phyloP scores from a whole-genome alignment of 2,888 invertebrate genomes.

The Chloroclysta siterata region DNA sequence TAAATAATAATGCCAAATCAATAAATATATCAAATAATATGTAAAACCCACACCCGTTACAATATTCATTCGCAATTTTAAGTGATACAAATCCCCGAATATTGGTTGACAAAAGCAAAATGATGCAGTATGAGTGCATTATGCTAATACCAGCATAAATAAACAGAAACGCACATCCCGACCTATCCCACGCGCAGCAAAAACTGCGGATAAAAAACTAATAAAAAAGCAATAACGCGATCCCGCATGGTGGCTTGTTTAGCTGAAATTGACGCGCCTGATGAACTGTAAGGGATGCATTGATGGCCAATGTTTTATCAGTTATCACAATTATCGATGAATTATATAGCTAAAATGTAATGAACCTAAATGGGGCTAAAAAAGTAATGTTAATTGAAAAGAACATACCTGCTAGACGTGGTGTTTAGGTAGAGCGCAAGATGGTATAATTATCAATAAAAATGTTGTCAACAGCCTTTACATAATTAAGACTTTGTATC shows the following conservation, averaged over 20 bases:
- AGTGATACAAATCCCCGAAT: conserved; percentile 57
- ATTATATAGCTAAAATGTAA: no score
- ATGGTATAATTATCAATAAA: not conserved
- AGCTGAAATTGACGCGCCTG: conserved; percentile 78
- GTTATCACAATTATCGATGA: conserved; percentile 30
- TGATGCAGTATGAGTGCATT: conserved; percentile 69
- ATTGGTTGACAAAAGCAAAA: conserved; percentile 66
- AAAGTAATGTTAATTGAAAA: no score
- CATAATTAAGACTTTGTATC: not conserved
- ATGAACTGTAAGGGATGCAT: conserved; percentile 70
- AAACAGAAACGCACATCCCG: conserved; percentile 55
- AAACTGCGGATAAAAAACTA: conserved; percentile 80
- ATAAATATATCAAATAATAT: not conserved
- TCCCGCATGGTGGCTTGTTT: conserved; percentile 83
- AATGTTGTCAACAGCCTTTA: conserved; percentile 7
- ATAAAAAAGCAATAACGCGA: conserved; percentile 84
- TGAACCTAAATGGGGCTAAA: no score
- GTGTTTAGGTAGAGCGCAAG: not conserved
- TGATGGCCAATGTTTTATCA: conserved; percentile 34
- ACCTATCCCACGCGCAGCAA: conserved; percentile 81
- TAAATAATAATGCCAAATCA: not conserved
- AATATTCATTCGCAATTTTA: conserved; percentile 48
- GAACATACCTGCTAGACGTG: not conserved
- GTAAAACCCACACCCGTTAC: no score
- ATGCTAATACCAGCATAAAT: conserved; percentile 84